These are phyloP conservation scores for Caerostris darwini DNA, from an alignment of 1,140 invertebrate species.

Conservation along the genomic window DNA sequence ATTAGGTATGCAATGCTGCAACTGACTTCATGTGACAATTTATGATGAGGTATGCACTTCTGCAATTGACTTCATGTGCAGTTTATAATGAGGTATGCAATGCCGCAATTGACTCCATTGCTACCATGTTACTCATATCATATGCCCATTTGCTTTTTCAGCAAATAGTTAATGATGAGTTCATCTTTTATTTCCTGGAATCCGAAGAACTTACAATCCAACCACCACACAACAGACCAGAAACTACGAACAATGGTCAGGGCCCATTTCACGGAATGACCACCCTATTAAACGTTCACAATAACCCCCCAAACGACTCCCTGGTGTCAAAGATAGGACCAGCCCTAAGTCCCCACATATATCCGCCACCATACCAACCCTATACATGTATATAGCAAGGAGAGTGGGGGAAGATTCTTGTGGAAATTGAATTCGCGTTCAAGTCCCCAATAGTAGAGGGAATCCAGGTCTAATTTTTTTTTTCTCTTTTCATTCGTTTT, in stretches of 20 bases:
- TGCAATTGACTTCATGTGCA: too few relatives aligned
- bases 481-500: background rate
- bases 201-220: background rate
- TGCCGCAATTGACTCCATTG: too few relatives aligned
- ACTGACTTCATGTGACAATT: too few relatives aligned
- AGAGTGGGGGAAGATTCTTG: background rate
- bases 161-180: background rate
- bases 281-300: constrained; percentile 61
- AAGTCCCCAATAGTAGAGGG: background rate
- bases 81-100: too few relatives aligned
- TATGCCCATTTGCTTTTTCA: background rate
- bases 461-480: constrained; percentile 1
- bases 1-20: too few relatives aligned
- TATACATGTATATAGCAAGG: background rate
- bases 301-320: constrained; percentile 28
- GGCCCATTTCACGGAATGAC: constrained; percentile 32
- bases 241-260: constrained; percentile 29
- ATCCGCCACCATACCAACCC: background rate
- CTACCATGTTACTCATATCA: too few relatives aligned
- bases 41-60: too few relatives aligned
- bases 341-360: background rate
- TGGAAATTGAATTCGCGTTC: constrained; percentile 57
- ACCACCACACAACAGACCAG: background rate
- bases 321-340: background rate
- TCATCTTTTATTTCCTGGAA: background rate